Evolutionary conservation across 2,113 vertebrate genomes (phyloP), one percentile per base, ranked within the genome.

Genomic region (Sturnira hondurensis): DNA sequence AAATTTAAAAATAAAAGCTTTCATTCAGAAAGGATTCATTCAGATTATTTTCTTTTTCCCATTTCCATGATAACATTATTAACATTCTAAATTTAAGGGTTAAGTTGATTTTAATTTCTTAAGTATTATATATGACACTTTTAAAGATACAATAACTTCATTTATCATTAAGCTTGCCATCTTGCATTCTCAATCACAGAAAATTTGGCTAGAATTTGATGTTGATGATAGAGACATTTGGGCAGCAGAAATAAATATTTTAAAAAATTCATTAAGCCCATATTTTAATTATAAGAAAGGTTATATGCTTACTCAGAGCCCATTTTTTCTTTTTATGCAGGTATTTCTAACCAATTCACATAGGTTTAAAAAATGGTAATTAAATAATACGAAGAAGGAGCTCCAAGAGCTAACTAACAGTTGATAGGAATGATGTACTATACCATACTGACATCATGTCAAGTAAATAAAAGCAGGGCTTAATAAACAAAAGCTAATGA

Each of bases 221-320:
- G 5, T 20, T 95, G 28, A 83, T 73, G 68, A 76, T 74, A 50
- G 24, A 43, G 24, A 43, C 22, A n/a, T 90, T 63, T 36, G n/a
- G 41, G 17, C 36, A 85, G 24, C 31, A 85, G 65, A 84, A 89
- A 90, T 74, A 76, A 73, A 87, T 71, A 89, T 68, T 19, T 9
- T 28, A 61, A 63, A 63, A 63, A 13, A 14, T 63, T 63, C 61
- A 63, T 63, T 63, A 10, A 1, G 33, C 2, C 8, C 61, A 54
- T 26, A 93, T 81, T 91, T 96, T 87, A 89, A 41, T 91, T 15
- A 80, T 47, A 82, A 81, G 15, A 90, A 96, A 96, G 68, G 52
- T 86, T 36, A 78, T 33, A 45, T 36, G n/a, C 67, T 92, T 67
- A 45, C 7, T 78, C 13, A 86, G 47, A 84, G 43, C 0, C 13